These are phyloP conservation scores for Podarcis siculus DNA, from an alignment of 2,797 vertebrate genomes.

Conservation along the genomic window DNA sequence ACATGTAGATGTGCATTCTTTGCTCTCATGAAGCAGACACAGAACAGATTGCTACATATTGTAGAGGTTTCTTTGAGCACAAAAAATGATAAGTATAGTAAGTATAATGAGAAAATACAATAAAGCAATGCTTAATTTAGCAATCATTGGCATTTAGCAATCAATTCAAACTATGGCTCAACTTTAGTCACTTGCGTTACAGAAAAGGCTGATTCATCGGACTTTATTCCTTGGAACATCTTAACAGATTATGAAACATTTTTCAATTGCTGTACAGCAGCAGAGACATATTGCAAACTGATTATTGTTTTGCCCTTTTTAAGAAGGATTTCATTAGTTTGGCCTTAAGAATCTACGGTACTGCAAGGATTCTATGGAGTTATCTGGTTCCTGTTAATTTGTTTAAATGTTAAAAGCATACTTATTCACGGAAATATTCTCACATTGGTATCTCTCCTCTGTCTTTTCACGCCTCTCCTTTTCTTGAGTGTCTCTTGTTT, in stretches of 20 bases:
- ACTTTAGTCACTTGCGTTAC: background rate
- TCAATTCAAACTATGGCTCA: conserved; percentile 40
- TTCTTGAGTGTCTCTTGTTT: background rate
- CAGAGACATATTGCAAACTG: background rate
- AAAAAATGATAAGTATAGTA: conserved; percentile 16
- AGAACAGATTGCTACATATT: no score
- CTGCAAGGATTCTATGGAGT: no score
- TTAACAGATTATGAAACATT: background rate
- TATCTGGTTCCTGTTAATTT: no score
- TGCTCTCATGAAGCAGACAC: no score
- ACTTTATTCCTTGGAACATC: background rate
- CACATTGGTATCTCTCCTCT: no score
- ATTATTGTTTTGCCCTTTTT: conserved; percentile 39
- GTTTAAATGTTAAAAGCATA: no score
- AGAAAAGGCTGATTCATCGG: conserved; percentile 21
- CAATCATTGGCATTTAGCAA: conserved; percentile 7
- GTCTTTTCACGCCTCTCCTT: no score
- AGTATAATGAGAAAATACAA: background rate
- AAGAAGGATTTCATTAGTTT: background rate
- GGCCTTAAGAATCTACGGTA: no score
- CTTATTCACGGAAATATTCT: no score
- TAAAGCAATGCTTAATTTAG: conserved; percentile 28
- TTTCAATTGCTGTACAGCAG: background rate
- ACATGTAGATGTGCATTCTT: no score
- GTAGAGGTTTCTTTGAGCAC: background rate